Evolutionary conservation across 2,888 invertebrate genomes (phyloP), one percentile per base, ranked within the genome.

Genomic region (Sipha maydis): DNA sequence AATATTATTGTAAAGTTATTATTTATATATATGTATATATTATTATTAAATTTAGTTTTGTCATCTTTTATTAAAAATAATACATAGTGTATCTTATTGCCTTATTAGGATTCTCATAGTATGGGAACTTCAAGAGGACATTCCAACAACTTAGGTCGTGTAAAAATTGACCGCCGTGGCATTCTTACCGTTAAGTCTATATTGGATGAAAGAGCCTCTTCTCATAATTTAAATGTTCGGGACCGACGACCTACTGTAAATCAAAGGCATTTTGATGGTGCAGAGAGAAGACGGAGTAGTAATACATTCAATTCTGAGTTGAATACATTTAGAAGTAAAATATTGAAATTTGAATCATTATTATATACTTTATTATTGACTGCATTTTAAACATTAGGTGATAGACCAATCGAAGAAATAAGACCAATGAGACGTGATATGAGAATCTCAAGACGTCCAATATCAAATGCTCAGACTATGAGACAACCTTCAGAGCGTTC

Each of bases 131-230:
- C 82, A 31, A 88, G 88, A 88, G 48, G 82, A 48, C 73, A 75
- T 48, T 34, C 48, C 34, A 82, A 88, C 75, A 80, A 75, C 14
- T 56, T 80, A n/a, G 75, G 82, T 19, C 88, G 88, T 48, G 88
- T 88, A n/a, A 88, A 88, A 75, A 88, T 88, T 88, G 88, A 88
- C 19, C 82, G 88, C 0, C 88, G 82, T 34, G 88, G 88, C 82
- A 88, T 88, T 82, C 88, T 88, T 56, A 88, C 88, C 31, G 88
- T 88, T 7, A 88, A 88, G 17, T 88, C 88, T n/a, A 88, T 88
- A n/a, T 76, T 88, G 48, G 75, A 88, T 67, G 82, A 82, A 82
- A 82, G 88, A 75, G 14, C 71, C 7, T 0, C 17, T 28, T 38
- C 73, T 34, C 67, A 67, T 41, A 61, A 82, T 88, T 21, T 31